Evolutionary conservation across 2,797 vertebrate genomes (phyloP).

Genomic region (Sebastes nivosus): DNA sequence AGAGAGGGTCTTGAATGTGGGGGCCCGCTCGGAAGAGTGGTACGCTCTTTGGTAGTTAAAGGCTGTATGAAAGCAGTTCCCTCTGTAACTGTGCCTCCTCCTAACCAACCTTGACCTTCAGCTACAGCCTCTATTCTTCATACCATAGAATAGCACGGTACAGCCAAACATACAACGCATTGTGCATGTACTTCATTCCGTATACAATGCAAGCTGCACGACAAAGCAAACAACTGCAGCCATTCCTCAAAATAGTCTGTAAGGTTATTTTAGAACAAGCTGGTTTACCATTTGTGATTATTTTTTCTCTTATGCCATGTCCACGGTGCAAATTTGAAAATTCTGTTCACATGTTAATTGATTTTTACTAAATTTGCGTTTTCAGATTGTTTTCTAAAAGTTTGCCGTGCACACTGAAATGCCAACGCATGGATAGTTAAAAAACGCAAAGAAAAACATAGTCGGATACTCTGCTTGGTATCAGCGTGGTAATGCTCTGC

Average conservation of each 20-base stretch:
- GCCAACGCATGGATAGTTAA: not conserved
- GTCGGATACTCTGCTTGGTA: not conserved
- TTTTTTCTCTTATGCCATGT: not conserved
- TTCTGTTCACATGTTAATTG: not conserved
- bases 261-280: not conserved
- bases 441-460: not conserved
- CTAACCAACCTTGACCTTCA: slow-evolving; percentile 63
- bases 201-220: not conserved
- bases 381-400: not conserved
- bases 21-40: slow-evolving; percentile 43
- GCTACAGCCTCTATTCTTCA: slow-evolving; percentile 22
- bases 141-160: not conserved
- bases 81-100: slow-evolving; percentile 16
- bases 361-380: not conserved
- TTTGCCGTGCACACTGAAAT: not conserved
- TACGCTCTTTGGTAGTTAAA: slow-evolving; percentile 42
- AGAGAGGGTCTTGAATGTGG: slow-evolving; percentile 47
- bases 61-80: slow-evolving; percentile 39
- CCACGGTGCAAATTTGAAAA: not conserved
- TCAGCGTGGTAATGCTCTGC: not conserved
- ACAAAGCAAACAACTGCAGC: not conserved
- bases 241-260: not conserved
- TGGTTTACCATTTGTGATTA: not conserved
- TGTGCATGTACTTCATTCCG: not conserved
- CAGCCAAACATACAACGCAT: not conserved